phyloP scores from a whole-genome alignment of 1,140 invertebrate genomes.

The Druon quercuslanigerum region DNA sequence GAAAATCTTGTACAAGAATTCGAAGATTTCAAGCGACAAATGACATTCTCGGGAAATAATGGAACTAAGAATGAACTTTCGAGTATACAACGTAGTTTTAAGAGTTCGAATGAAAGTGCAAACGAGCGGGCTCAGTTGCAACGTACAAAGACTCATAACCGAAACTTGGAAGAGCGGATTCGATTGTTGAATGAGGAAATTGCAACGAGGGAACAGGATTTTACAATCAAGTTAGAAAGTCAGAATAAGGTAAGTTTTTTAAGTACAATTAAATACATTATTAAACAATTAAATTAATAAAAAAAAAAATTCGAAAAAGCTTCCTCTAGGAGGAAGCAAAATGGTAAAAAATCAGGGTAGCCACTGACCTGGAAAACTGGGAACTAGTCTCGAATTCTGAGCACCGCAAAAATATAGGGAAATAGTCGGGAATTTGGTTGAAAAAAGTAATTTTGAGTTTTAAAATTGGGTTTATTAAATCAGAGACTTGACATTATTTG shows the following conservation, averaged over 20 bases:
- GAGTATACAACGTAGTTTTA: slow-evolving; percentile 56
- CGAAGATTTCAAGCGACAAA: slow-evolving; percentile 70
- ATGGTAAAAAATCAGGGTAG: slow-evolving; percentile 11
- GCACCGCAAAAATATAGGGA: too few species aligned
- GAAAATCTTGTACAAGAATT: slow-evolving; percentile 71
- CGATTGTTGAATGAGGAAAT: slow-evolving; percentile 79
- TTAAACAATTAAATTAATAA: background rate
- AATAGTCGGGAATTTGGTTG: too few species aligned
- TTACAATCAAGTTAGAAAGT: slow-evolving; percentile 75
- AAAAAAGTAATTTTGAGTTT: too few species aligned
- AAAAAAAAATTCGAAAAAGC: too few species aligned
- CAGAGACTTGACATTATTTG: too few species aligned
- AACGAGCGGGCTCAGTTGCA: slow-evolving; percentile 68
- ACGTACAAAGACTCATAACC: slow-evolving; percentile 78
- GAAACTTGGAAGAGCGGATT: slow-evolving; percentile 80
- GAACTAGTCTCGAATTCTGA: too few species aligned
- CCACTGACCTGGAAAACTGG: too few species aligned
- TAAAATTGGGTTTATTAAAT: too few species aligned
- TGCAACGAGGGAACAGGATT: slow-evolving; percentile 77
- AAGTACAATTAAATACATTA: slow-evolving; percentile 17
- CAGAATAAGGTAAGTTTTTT: slow-evolving; percentile 67
- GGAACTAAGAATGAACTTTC: slow-evolving; percentile 71
- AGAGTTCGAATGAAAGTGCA: slow-evolving; percentile 59
- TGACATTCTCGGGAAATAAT: slow-evolving; percentile 62
- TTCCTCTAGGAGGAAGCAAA: background rate